Percentiles rank a stretch among this genome's conserved stretches.
phyloP scores from a whole-genome alignment of 37 sponge, comb jelly and placozoan genomes.

The Axinella damicornis region DNA sequence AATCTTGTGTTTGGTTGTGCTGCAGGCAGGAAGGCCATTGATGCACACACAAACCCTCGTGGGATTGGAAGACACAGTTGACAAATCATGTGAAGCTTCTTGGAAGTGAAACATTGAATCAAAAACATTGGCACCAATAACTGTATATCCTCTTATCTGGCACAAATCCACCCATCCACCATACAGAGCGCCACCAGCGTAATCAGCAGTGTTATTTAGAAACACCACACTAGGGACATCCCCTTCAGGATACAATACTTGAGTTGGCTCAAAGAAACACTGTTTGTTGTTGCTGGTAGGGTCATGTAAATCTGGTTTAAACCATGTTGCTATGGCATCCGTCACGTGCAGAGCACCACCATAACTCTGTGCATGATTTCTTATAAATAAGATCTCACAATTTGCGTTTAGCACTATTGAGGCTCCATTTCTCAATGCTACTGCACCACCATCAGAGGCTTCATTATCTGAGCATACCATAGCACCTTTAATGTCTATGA shows the following conservation, averaged over 20 bases:
- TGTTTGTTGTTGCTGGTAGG: background rate
- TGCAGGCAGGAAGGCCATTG: background rate
- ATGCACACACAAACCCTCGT: background rate
- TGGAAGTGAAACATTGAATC: background rate
- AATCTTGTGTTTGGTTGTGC: background rate
- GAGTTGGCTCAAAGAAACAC: background rate
- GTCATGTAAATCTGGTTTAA: background rate
- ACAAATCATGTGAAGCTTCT: background rate
- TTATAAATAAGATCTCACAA: too few relatives aligned
- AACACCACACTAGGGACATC: too few relatives aligned
- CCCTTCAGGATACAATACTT: too few relatives aligned
- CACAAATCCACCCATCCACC: background rate
- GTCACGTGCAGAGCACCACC: too few relatives aligned
- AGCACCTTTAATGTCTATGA: too few relatives aligned
- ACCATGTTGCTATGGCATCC: too few relatives aligned
- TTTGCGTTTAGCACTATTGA: too few relatives aligned
- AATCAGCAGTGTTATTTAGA: background rate
- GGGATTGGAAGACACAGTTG: background rate
- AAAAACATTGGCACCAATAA: too few relatives aligned
- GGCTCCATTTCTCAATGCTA: too few relatives aligned
- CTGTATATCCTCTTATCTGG: background rate
- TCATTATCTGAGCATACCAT: too few relatives aligned
- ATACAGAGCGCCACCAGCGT: background rate
- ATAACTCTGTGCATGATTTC: background rate
- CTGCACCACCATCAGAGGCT: too few relatives aligned